Conservation (phyloP, 2,113 vertebrate species). For the Microtus richardsoni region DNA sequence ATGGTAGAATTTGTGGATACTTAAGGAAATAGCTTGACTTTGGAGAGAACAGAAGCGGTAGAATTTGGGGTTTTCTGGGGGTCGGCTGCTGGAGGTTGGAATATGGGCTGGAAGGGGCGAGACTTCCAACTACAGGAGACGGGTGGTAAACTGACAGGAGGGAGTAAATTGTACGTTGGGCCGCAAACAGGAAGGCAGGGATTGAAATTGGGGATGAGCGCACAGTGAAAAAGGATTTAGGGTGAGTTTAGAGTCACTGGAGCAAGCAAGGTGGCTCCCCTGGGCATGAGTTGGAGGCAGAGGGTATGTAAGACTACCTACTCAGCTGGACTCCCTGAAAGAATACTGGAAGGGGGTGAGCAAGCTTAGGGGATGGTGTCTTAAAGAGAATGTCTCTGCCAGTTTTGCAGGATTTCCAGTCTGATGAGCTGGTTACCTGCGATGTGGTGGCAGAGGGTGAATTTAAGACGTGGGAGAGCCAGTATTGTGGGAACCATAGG, state of each 20-base stretch:
- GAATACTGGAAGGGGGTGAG: constrained; percentile 58
- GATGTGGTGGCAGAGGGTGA: background rate
- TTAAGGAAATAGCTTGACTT: background rate
- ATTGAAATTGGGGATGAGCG: constrained; percentile 24
- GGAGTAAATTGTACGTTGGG: constrained; percentile 43
- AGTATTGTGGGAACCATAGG: background rate
- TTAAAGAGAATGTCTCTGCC: constrained; percentile 52
- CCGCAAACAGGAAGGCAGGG: constrained; percentile 13
- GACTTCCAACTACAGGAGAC: constrained; percentile 21
- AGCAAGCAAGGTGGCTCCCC: constrained; percentile 10
- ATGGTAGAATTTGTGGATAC: constrained; percentile 65
- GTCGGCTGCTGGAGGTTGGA: constrained; percentile 45
- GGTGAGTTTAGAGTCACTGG: constrained; percentile 30
- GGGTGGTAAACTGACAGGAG: constrained; percentile 47
- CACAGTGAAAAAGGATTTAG: constrained; percentile 28
- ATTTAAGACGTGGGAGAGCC: constrained; percentile 3
- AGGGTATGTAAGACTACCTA: constrained; percentile 32
- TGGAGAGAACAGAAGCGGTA: constrained; percentile 31
- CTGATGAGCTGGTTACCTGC: constrained; percentile 30
- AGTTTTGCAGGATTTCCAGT: constrained; percentile 22
- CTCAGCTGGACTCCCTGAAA: constrained; percentile 9
- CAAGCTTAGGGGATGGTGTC: constrained; percentile 55
- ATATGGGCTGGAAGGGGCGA: constrained; percentile 21
- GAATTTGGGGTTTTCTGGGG: constrained; percentile 55
- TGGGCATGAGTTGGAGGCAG: background rate